Evolutionary conservation across 2,797 vertebrate species (phyloP).

Genomic region (Neostethus bicornis): DNA sequence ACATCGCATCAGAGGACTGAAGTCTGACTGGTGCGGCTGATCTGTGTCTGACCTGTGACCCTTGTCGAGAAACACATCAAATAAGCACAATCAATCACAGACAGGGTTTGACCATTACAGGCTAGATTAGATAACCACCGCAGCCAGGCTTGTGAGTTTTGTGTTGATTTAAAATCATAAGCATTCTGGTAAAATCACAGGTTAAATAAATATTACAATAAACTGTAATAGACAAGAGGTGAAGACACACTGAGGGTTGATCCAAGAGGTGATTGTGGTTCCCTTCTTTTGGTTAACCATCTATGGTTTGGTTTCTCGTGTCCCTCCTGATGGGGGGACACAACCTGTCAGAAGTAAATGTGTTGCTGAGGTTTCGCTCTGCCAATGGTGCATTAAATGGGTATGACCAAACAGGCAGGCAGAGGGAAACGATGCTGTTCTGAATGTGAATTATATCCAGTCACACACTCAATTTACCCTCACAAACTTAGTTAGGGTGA

Average conservation of each 20-base stretch:
- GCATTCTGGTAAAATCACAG: conserved; percentile 38
- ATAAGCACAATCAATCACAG: conserved; percentile 69
- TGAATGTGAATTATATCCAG: conserved; percentile 81
- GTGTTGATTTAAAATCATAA: conserved; percentile 63
- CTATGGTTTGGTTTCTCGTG: conserved; percentile 60
- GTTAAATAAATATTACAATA: conserved; percentile 48
- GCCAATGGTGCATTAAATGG: conserved; percentile 79
- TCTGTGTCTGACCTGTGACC: conserved; percentile 56
- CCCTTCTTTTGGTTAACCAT: conserved; percentile 57
- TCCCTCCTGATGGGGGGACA: conserved; percentile 68
- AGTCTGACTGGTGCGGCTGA: conserved; percentile 59
- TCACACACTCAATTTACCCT: conserved; percentile 83
- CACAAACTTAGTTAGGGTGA: conserved; percentile 76
- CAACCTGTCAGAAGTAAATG: conserved; percentile 74
- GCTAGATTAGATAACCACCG: conserved; percentile 58
- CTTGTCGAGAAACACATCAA: conserved; percentile 52
- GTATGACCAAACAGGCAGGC: conserved; percentile 78
- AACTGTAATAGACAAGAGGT: conserved; percentile 38
- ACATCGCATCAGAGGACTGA: conserved; percentile 56
- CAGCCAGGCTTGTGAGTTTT: conserved; percentile 44
- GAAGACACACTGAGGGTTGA: conserved; percentile 32
- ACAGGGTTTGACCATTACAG: conserved; percentile 55
- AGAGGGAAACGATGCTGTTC: conserved; percentile 75
- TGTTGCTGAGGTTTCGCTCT: conserved; percentile 81
- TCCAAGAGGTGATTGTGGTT: conserved; percentile 28